Conservation (phyloP, 2,797 vertebrate genomes). For the Malurus splendens region DNA sequence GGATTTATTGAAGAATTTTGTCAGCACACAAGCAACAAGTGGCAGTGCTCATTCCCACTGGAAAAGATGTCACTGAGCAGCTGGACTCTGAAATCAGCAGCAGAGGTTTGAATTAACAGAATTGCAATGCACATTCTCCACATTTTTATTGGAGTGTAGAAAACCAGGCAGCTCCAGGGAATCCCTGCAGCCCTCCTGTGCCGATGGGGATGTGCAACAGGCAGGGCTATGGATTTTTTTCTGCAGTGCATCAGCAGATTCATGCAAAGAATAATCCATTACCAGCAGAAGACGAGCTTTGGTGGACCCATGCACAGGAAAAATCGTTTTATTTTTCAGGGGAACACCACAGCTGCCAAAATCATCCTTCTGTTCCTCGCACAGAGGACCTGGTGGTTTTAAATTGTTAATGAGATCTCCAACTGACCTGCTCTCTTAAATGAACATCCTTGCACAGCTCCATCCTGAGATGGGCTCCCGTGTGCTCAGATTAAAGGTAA, state of each 20-base stretch:
- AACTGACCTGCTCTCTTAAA: neutral
- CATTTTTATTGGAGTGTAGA: neutral
- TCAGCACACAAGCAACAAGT: neutral
- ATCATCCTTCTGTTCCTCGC: neutral
- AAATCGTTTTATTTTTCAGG: neutral
- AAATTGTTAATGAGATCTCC: neutral
- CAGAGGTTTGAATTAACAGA: neutral
- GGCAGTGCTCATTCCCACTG: neutral
- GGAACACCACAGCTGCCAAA: neutral
- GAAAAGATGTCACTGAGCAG: neutral
- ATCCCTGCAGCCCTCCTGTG: neutral
- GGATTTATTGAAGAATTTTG: neutral
- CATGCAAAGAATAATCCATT: neutral
- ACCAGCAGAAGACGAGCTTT: neutral
- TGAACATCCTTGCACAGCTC: neutral
- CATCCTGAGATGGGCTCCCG: neutral
- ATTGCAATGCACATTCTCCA: neutral
- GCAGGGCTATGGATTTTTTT: neutral
- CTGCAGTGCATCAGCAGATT: neutral
- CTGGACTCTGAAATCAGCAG: neutral
- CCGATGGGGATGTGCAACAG: neutral
- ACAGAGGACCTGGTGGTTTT: neutral
- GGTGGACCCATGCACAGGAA: accelerated
- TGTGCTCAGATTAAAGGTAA: neutral
- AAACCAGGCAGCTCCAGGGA: neutral